phyloP scores from a whole-genome alignment of 2,113 vertebrate species.

The Solenodon paradoxus region DNA sequence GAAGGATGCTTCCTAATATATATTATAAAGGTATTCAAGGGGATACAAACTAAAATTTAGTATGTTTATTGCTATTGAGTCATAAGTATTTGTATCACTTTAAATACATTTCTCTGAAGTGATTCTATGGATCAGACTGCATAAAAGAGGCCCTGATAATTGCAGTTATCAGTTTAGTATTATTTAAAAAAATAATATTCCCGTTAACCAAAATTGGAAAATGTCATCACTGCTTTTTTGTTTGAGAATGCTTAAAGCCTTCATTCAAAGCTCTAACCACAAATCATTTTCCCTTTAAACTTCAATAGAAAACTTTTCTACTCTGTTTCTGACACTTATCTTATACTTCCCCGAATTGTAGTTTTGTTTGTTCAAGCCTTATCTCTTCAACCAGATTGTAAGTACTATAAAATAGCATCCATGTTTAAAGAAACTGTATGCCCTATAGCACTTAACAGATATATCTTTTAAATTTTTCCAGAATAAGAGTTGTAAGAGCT shows the following conservation, averaged over 20 bases:
- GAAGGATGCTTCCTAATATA: background rate
- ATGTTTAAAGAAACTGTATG: background rate
- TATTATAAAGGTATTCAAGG: background rate
- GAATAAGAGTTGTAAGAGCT: background rate
- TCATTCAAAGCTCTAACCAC: background rate
- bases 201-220: background rate
- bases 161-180: background rate
- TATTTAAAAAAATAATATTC: background rate
- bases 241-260: background rate
- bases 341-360: background rate
- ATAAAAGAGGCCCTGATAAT: background rate
- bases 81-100: background rate
- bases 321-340: background rate
- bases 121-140: background rate
- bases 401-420: background rate
- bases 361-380: background rate
- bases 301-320: background rate
- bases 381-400: conserved; percentile 27
- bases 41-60: background rate
- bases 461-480: background rate
- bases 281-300: conserved; percentile 23
- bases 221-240: background rate
- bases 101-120: background rate
- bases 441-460: background rate
- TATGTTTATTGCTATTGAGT: background rate